Evolutionary conservation across 2,797 vertebrate genomes (phyloP).

Genomic region (Schizopygopsis malacanthus): DNA sequence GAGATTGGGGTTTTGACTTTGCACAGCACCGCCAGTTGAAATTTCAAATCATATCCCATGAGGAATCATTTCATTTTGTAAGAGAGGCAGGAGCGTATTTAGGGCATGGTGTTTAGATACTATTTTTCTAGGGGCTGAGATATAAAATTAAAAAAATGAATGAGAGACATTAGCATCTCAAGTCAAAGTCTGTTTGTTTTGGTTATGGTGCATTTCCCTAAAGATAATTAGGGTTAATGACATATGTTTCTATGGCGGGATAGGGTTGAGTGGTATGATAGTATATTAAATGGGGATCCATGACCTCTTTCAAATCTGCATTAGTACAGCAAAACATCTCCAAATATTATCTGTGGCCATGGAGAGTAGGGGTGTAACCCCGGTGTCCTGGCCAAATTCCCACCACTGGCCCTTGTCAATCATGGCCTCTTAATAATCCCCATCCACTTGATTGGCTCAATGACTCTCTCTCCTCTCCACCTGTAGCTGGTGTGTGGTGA

Average conservation of each 20-base stretch:
- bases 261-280: background rate
- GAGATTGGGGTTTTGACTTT: constrained; percentile 36
- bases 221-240: background rate
- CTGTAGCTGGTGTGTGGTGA: no score
- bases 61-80: constrained; percentile 47
- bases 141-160: no score
- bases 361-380: no score
- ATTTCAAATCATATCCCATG: no score
- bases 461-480: no score
- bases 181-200: background rate
- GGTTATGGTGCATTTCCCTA: background rate
- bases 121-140: no score
- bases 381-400: no score
- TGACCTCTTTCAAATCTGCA: background rate
- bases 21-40: background rate
- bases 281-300: background rate
- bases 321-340: background rate
- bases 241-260: background rate
- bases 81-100: constrained; percentile 14
- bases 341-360: no score
- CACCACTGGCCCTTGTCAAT: no score
- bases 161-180: background rate
- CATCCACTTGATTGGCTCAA: no score
- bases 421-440: no score
- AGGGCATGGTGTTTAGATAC: constrained; percentile 39